A percentile compares a stretch with the other conserved stretches of the same genome.
phyloP scores from a whole-genome alignment of 30 jellyfish, hydroid and myxozoan genomes.

The Cassiopea andromeda region DNA sequence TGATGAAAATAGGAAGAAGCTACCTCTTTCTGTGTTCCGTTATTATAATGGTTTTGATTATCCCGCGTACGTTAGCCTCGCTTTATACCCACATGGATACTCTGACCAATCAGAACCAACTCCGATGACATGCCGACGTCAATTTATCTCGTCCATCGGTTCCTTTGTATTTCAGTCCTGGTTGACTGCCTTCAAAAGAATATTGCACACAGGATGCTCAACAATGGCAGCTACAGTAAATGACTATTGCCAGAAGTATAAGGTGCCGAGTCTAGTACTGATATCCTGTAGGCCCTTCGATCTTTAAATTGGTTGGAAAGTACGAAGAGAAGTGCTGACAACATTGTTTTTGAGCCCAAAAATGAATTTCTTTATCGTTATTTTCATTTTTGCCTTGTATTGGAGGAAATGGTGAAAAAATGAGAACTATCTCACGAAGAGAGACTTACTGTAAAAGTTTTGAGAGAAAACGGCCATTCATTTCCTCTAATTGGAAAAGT shows the following conservation, averaged over 20 bases:
- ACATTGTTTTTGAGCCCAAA: no score
- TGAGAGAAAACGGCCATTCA: not conserved
- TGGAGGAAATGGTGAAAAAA: no score
- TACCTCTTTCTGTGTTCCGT: not conserved
- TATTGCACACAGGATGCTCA: no score
- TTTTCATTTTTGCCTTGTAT: not conserved
- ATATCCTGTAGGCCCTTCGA: no score
- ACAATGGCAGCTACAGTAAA: no score
- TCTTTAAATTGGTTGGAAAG: no score
- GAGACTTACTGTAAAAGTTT: conserved; percentile 9
- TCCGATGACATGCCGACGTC: not conserved
- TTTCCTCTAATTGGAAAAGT: not conserved
- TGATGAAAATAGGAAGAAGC: not conserved
- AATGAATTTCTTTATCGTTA: not conserved
- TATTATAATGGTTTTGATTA: not conserved
- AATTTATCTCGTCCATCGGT: not conserved
- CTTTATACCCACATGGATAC: not conserved
- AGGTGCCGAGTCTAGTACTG: no score
- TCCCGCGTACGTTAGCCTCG: not conserved
- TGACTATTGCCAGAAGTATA: no score
- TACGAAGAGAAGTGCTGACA: no score
- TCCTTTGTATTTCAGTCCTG: not conserved
- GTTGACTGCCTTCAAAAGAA: not conserved
- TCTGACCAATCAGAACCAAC: conserved; percentile 24
- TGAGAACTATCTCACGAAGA: no score